Base-by-base conservation (phyloP, 2,113 vertebrate species). In the Trichomycterus rosablanca region DNA sequence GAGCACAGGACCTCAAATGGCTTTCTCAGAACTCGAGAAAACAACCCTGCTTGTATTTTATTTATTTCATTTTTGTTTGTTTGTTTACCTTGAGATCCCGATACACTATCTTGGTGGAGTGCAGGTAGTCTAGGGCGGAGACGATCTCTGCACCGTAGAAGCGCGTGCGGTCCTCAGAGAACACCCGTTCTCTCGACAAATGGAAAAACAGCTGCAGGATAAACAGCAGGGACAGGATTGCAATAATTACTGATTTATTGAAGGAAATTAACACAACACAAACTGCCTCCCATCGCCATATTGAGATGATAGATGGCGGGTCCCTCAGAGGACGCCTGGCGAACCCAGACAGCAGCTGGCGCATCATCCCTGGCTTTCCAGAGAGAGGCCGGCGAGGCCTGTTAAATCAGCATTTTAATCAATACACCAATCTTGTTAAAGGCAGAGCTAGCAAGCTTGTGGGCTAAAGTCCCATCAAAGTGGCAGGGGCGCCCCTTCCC, bases 241-340 rank as follows among this genome's bases (percentile, higher is more conserved):
- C 95, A 97, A 97, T 98, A 96, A 98, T 98, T 96, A 97, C 95
- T 93, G 94, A 97, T 95, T 98, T 98, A 97, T 94, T 93, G 91
- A 90, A 91, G 93, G 92, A 97, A 97, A 98, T 98, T 95, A 98
- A 93, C 93, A 94, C 93, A 97, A 95, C 93, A 97, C 93, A 95
- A 95, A 97, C 92, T 92, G 92, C 91, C 92, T 95, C 93, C 92
- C 90, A 88, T 91, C 88, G 92, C 92, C 95, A 97, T 96, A 97
- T 97, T 98, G 95, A 94, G 93, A 91, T 96, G 95, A 96, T 97
- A 92, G 93, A 97, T 95, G 88, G 88, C 81, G 80, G 80, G 83
- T 76, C 84, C 89, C 94, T 95, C 91, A 54, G 85, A 89, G 93
- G 92, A 89, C 80, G 81, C 79, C 63, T 80, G 82, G 89, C 86